Evolutionary conservation across 2,888 invertebrate species (phyloP), one percentile per base, ranked within the genome.

Genomic region (Agrenia bidenticulata): DNA sequence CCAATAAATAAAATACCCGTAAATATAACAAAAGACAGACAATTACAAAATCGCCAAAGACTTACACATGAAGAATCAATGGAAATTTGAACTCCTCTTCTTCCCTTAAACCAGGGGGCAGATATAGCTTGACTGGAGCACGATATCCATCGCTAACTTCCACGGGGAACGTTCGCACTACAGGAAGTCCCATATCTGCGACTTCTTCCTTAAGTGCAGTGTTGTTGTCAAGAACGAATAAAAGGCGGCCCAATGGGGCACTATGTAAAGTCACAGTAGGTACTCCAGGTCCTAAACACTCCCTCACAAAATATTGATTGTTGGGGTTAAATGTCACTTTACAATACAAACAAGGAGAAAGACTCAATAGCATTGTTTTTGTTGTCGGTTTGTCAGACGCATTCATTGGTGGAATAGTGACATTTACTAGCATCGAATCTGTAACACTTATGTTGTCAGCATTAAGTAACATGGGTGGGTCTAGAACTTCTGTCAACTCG

Each of bases 31-130:
- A n/a, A n/a, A n/a, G n/a, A n/a, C n/a, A n/a, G n/a, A n/a, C n/a
- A n/a, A n/a, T n/a, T n/a, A n/a, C n/a, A n/a, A n/a, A n/a, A n/a
- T n/a, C n/a, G n/a, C n/a, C n/a, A 15, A 32, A 57, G n/a, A 57
- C 91, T 88, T 83, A 94, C 92, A 93, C 88, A 77, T 91, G 86
- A 2, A 94, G 80, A 1, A 94, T 85, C 17, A 94, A 80, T 0
- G 94, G 93, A 76, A 89, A 87, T 0, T 88, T 87, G 64, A 89
- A 84, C 77, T 90, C 90, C 75, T 92, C 92, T 51, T 90, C 88
- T 77, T 92, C 90, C 74, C 90, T 84, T 78, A 93, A 85, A 7
- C 89, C 88, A 0, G 93, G 92, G 0, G 95, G 95, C 45, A 94
- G 81, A 61, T 87, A 85, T 2, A 95, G 82, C 32, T 90, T 85